A percentile compares a stretch with the other conserved stretches of the same genome.
Evolutionary conservation across 2,888 invertebrate species (phyloP).

Genomic region (Rhorus exstirpatorius): DNA sequence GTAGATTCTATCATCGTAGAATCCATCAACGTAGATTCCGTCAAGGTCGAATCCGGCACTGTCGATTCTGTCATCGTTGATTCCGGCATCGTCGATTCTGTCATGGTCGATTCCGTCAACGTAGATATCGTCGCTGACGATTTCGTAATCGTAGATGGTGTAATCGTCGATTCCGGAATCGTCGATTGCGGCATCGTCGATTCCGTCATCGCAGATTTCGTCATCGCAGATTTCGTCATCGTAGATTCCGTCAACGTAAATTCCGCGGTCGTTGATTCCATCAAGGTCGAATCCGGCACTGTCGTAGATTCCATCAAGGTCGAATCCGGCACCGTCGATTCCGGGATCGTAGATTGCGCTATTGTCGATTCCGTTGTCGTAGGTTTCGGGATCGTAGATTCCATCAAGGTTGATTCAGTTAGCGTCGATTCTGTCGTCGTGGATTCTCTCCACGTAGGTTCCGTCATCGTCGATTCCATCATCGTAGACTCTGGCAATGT

Average conservation of each 20-base stretch:
- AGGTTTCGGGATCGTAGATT: conserved; percentile 38
- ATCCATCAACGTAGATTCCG: conserved; percentile 6
- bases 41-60: background rate
- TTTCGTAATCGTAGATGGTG: conserved; percentile 33
- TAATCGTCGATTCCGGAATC: background rate
- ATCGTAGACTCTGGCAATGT: background rate
- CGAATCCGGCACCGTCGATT: conserved; percentile 3
- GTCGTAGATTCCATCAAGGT: background rate
- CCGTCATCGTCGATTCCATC: conserved; percentile 32
- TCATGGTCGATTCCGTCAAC: conserved; percentile 64
- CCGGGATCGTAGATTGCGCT: conserved; percentile 37
- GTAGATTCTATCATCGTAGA: conserved; percentile 67
- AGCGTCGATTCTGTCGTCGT: background rate
- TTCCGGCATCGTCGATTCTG: conserved; percentile 47
- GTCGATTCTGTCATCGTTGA: background rate
- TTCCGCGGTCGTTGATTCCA: conserved; percentile 12
- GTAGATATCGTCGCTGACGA: background rate
- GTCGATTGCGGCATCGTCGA: conserved; percentile 2
- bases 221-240: background rate
- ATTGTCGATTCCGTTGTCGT: conserved; percentile 5
- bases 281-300: conserved; percentile 7
- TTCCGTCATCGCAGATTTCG: conserved; percentile 67
- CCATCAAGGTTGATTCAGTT: background rate
- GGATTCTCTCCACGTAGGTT: background rate
- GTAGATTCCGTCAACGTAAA: conserved; percentile 22